Conservation (phyloP, 2,113 vertebrate species). For the Microtus montanus region DNA sequence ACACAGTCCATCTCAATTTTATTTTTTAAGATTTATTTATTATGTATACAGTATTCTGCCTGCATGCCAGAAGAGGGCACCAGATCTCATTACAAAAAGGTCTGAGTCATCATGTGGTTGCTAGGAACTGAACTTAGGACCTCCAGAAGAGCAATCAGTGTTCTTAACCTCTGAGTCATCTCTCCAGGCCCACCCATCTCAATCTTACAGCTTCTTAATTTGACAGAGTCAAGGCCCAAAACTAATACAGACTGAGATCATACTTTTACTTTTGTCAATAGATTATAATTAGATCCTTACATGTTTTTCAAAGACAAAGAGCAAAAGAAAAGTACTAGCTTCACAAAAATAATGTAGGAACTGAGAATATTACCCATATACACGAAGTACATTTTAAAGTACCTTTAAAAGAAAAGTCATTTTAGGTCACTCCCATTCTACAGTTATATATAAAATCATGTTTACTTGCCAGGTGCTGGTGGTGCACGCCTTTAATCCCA, state of each 20-base stretch:
- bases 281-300: slow-evolving; percentile 16
- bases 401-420: background rate
- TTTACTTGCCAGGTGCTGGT: too few relatives aligned
- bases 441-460: too few relatives aligned
- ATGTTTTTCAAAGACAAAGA: slow-evolving; percentile 33
- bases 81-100: too few relatives aligned
- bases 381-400: background rate
- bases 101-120: too few relatives aligned
- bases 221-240: background rate
- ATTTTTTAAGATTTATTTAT: too few relatives aligned
- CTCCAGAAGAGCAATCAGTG: too few relatives aligned
- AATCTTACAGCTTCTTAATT: background rate
- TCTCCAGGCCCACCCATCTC: background rate
- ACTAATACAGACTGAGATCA: background rate
- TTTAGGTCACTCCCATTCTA: slow-evolving; percentile 31
- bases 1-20: background rate
- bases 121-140: too few relatives aligned
- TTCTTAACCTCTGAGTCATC: too few relatives aligned
- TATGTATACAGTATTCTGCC: too few relatives aligned
- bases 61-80: too few relatives aligned
- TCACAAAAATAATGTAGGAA: slow-evolving; percentile 38
- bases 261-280: slow-evolving; percentile 32
- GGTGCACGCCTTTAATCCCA: too few relatives aligned
- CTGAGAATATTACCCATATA: background rate
- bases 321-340: slow-evolving; percentile 34